Conservation (phyloP, 2,113 vertebrate genomes). For the Diadophis punctatus region DNA sequence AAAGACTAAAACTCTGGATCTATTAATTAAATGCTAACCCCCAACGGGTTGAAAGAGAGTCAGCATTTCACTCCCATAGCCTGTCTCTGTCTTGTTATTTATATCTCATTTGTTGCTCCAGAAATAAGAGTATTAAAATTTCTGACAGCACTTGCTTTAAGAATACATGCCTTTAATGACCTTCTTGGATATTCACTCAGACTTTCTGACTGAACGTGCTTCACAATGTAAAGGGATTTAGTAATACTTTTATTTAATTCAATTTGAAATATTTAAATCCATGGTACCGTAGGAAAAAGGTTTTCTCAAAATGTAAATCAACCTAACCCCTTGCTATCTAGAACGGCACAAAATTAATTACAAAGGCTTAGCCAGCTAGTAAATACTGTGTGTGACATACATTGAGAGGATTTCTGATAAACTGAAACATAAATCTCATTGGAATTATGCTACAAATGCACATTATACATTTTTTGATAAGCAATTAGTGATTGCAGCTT, state of each 20-base stretch:
- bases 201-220: constrained; percentile 34
- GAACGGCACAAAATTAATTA: constrained; percentile 61
- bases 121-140: constrained; percentile 37
- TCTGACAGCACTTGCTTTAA: constrained; percentile 38
- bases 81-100: constrained; percentile 30
- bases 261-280: constrained; percentile 59
- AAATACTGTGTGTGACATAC: constrained; percentile 50
- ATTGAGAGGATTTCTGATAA: constrained; percentile 47
- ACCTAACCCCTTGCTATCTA: constrained; percentile 46
- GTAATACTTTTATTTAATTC: constrained; percentile 60
- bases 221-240: constrained; percentile 57
- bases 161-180: constrained; percentile 50
- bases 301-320: constrained; percentile 54
- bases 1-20: constrained; percentile 1
- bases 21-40: constrained; percentile 35
- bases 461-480: constrained; percentile 46
- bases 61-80: constrained; percentile 22
- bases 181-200: constrained; percentile 40
- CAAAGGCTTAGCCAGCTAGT: constrained; percentile 48
- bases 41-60: not conserved
- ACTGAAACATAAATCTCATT: constrained; percentile 50
- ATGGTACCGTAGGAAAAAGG: constrained; percentile 35
- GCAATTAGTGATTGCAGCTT: constrained; percentile 38
- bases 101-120: constrained; percentile 40
- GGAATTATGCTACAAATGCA: constrained; percentile 48